phyloP scores from a whole-genome alignment of 2,797 vertebrate genomes.

The Gymnoscopelus braueri region DNA sequence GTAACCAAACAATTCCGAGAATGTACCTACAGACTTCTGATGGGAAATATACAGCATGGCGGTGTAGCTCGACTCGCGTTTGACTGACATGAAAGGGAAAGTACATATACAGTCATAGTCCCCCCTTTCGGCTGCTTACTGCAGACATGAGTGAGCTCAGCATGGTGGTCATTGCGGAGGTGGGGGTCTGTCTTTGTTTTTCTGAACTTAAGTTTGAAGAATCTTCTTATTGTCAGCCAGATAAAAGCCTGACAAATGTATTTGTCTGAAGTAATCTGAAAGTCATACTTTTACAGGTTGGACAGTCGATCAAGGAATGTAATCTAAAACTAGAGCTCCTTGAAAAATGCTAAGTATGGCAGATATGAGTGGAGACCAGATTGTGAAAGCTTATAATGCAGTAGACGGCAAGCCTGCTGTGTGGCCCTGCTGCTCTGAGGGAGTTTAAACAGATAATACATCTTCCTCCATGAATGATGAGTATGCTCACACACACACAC shows the following conservation, averaged over 20 bases:
- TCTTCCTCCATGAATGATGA: constrained; percentile 70
- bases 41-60: constrained; percentile 47
- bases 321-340: constrained; percentile 36
- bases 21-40: constrained; percentile 47
- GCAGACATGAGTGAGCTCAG: neutral
- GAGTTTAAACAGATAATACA: constrained; percentile 77
- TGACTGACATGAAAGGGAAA: constrained; percentile 31
- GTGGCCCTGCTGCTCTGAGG: constrained; percentile 68
- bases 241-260: constrained; percentile 10
- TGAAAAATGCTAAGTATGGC: constrained; percentile 62
- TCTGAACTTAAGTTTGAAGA: neutral
- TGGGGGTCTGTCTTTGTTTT: neutral
- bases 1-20: constrained; percentile 68
- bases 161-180: neutral
- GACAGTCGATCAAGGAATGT: constrained; percentile 31
- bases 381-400: constrained; percentile 57
- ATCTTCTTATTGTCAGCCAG: neutral
- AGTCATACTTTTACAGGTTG: constrained; percentile 7
- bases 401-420: constrained; percentile 65
- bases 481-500: neutral
- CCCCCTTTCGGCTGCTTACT: neutral
- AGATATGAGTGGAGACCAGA: constrained; percentile 61
- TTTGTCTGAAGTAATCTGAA: constrained; percentile 15
- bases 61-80: constrained; percentile 20
- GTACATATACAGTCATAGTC: constrained; percentile 19